Evolutionary conservation across 1,140 invertebrate genomes (phyloP).

Genomic region (Saccostrea glomerata): DNA sequence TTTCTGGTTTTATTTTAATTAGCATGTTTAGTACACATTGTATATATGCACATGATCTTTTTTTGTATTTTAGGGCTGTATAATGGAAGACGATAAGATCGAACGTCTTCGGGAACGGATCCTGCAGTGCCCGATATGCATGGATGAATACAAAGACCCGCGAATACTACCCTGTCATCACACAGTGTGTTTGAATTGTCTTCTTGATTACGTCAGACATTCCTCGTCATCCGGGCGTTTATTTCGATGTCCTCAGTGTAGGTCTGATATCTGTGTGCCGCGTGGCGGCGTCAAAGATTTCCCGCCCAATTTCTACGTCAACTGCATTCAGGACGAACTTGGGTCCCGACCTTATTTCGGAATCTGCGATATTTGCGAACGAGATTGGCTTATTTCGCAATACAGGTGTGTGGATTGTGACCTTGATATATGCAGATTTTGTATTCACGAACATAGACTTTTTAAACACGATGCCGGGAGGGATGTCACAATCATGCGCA

Average conservation of each 20-base stretch:
- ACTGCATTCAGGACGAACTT: conserved; percentile 73
- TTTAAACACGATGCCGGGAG: conserved; percentile 65
- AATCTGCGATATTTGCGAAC: conserved; percentile 68
- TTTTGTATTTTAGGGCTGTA: neutral
- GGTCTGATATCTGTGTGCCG: conserved; percentile 71
- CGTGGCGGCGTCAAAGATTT: conserved; percentile 70
- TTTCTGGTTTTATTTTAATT: neutral
- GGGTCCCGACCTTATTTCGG: conserved; percentile 65
- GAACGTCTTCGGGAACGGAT: conserved; percentile 70
- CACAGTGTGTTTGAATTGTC: conserved; percentile 71
- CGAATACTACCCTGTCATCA: conserved; percentile 73
- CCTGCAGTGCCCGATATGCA: conserved; percentile 73
- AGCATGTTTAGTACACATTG: neutral
- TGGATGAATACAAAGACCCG: conserved; percentile 74
- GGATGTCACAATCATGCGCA: conserved; percentile 67
- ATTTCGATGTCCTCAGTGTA: conserved; percentile 73
- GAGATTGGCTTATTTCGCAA: conserved; percentile 69
- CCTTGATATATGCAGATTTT: conserved; percentile 72
- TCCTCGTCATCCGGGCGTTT: conserved; percentile 68
- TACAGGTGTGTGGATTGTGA: conserved; percentile 74
- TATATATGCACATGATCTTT: neutral
- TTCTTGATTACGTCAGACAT: conserved; percentile 66
- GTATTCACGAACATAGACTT: conserved; percentile 71
- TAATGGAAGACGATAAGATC: conserved; percentile 71
- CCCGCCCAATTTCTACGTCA: conserved; percentile 74